Evolutionary conservation across 2,888 invertebrate genomes (phyloP), one percentile per base, ranked within the genome.

Genomic region (Nephrocerus scutellatus): DNA sequence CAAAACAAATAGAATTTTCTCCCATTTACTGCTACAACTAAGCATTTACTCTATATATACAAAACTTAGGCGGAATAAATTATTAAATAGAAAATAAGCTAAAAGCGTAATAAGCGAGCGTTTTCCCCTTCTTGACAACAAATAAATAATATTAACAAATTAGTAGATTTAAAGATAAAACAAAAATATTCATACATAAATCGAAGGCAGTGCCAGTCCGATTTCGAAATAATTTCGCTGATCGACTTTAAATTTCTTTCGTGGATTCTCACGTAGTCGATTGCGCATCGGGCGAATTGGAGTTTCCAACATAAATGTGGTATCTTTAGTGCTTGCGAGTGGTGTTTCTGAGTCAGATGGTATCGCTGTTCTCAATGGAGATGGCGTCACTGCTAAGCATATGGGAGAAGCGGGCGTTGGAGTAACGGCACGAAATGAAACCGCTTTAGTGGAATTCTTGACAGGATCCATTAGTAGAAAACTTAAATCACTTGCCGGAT

Each of bases 401-500:
- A 22, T 14, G 2, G 39, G 30, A 5, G 13, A 12, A 8, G 12
- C 18, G 20, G 16, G 19, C 14, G 26, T 12, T 32, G 26, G 33
- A 2, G 12, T 8, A n/a, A 19, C 12, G 5, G 10, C 21, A 13
- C 23, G n/a, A 21, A 19, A 8, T 30, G n/a, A 16, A n/a, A 3
- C 6, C 25, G 10, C 21, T 18, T 23, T 6, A 15, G 34, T 15
- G 31, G 29, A 22, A 34, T 48, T 31, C 23, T 37, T 15, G 18
- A 15, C 21, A 15, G 41, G 16, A n/a, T 52, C 52, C 22, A 36
- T 34, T 21, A 52, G 36, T 2, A 54, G 45, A 40, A 66, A 63
- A 52, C 59, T 66, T 18, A 68, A 47, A 50, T 68, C 66, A 42
- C 61, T 63, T 6, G 66, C 66, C 0, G 68, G 68, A 57, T 68